These are phyloP conservation scores for Morus bassanus DNA, from an alignment of 2,797 vertebrate species.

Conservation along the genomic window DNA sequence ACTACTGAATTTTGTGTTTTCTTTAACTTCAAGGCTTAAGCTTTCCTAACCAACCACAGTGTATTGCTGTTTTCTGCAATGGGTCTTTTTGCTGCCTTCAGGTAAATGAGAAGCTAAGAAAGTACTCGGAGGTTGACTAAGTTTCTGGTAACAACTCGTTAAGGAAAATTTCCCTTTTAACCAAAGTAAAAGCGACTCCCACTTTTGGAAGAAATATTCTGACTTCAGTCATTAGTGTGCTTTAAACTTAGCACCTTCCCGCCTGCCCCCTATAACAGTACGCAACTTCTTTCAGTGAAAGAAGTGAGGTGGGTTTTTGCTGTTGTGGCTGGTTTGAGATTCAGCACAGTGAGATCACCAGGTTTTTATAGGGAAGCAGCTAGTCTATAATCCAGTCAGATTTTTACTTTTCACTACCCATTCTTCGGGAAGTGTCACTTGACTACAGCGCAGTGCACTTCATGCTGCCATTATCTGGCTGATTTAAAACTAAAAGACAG, in stretches of 20 bases:
- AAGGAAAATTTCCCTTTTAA: neutral
- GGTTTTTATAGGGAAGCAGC: neutral
- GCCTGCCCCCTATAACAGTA: accelerated
- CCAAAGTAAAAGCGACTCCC: neutral
- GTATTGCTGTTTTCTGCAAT: neutral
- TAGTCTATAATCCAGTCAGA: neutral
- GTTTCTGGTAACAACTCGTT: neutral
- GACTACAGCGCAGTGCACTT: neutral
- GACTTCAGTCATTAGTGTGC: neutral
- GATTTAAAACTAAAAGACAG: neutral
- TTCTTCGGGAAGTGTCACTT: neutral
- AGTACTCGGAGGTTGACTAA: neutral
- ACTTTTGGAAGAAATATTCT: neutral
- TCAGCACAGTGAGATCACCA: neutral
- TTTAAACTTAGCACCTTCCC: neutral
- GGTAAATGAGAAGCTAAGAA: neutral
- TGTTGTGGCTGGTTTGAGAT: neutral
- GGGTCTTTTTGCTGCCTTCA: neutral
- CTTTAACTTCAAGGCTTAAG: neutral
- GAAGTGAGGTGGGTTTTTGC: neutral
- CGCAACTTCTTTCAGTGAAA: neutral
- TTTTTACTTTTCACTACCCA: neutral
- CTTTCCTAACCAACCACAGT: neutral
- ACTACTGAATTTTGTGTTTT: neutral
- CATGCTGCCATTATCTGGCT: neutral